Conservation (phyloP, 2,888 invertebrate genomes). For the Trachelus troglodyta region DNA sequence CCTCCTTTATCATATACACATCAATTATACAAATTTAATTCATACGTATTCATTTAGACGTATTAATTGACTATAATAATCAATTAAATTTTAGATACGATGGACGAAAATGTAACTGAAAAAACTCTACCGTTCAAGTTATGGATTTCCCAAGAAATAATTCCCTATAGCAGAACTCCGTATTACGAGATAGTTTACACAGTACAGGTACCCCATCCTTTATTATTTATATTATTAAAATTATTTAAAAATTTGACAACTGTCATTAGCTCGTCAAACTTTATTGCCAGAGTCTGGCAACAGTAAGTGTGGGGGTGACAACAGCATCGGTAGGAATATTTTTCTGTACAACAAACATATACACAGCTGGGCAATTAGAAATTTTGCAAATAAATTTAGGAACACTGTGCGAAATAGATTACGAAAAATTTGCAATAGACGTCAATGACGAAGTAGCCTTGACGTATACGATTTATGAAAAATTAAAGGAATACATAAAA, state of each 20-base stretch:
- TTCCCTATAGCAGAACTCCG: conserved; percentile 32
- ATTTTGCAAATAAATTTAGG: conserved; percentile 22
- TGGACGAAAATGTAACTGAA: conserved; percentile 31
- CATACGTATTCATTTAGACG: background rate
- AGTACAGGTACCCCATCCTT: conserved; percentile 26
- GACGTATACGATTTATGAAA: background rate
- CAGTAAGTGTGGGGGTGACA: conserved; percentile 36
- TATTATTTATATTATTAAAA: background rate
- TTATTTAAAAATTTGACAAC: no score
- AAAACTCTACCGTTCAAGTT: conserved; percentile 41
- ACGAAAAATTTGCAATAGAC: background rate
- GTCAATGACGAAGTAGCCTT: background rate
- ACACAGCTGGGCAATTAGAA: conserved; percentile 40
- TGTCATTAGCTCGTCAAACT: background rate
- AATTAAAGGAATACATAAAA: background rate
- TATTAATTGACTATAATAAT: no score
- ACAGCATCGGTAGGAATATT: conserved; percentile 44
- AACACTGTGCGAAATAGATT: background rate
- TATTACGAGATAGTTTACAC: conserved; percentile 37
- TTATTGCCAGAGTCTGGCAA: conserved; percentile 32
- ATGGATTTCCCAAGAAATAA: conserved; percentile 24
- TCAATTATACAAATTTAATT: background rate
- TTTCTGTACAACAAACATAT: conserved; percentile 41
- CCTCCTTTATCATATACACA: background rate
- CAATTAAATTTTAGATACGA: background rate